These are phyloP conservation scores for Galago senegalensis DNA, from an alignment of 2,797 vertebrate genomes.

Conservation along the genomic window DNA sequence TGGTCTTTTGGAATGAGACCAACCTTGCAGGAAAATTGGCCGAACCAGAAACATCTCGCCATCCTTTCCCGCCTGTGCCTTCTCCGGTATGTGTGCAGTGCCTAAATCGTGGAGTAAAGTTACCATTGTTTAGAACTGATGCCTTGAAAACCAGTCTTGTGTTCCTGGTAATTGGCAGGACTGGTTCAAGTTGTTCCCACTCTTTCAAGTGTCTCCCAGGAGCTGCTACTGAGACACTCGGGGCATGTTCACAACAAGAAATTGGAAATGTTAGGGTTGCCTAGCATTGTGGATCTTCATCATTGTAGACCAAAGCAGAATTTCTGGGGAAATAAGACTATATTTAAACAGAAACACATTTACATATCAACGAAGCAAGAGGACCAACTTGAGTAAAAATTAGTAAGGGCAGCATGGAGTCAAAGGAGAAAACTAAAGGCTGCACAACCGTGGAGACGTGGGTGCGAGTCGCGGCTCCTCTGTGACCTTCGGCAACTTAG, in stretches of 20 bases:
- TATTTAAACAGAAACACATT: background rate
- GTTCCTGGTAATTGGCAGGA: background rate
- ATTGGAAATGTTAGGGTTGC: background rate
- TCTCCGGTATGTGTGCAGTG: background rate
- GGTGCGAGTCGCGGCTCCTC: background rate
- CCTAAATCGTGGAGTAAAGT: background rate
- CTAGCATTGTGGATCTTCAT: background rate
- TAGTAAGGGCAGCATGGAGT: background rate
- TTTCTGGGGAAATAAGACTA: conserved; percentile 40
- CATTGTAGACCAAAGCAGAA: background rate
- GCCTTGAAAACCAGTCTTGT: conserved; percentile 47
- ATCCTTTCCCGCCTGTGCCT: background rate
- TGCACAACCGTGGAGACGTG: background rate
- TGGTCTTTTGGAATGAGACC: conserved; percentile 35
- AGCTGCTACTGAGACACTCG: background rate
- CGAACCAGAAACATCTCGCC: conserved; percentile 1
- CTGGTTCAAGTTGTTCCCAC: background rate
- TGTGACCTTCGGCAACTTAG: background rate
- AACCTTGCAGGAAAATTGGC: conserved; percentile 37
- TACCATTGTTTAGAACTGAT: conserved; percentile 16
- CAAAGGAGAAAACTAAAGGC: background rate
- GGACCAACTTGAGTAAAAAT: background rate
- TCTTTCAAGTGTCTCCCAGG: background rate
- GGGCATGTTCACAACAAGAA: background rate
- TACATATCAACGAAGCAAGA: conserved; percentile 12